phyloP scores from a whole-genome alignment of 2,888 invertebrate genomes.

The Hemistola chrysoprasaria region DNA sequence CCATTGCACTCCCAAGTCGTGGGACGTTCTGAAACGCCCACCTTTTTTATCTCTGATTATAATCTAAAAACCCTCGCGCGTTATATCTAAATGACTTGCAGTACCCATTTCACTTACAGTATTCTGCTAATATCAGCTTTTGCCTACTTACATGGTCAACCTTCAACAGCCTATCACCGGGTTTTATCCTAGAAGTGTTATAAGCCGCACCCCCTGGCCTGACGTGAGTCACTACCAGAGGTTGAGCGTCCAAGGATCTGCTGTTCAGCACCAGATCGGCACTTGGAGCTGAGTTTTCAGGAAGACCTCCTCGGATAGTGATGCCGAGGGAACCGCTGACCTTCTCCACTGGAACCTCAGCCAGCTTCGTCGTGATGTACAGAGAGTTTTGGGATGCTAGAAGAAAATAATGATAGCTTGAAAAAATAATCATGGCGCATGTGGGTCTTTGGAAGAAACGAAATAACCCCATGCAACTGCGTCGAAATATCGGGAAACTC shows the following conservation, averaged over 20 bases:
- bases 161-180: slow-evolving; percentile 93
- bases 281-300: slow-evolving; percentile 78
- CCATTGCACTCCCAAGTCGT: too few species aligned
- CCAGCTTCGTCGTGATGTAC: slow-evolving; percentile 89
- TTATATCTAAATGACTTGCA: too few species aligned
- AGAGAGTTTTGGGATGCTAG: slow-evolving; percentile 86
- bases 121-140: too few species aligned
- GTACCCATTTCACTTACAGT: too few species aligned
- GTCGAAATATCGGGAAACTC: too few species aligned
- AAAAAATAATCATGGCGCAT: too few species aligned
- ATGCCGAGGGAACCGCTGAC: slow-evolving; percentile 93
- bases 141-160: slow-evolving; percentile 91
- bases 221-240: slow-evolving; percentile 94
- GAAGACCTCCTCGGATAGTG: slow-evolving; percentile 90
- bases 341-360: slow-evolving; percentile 91
- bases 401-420: slow-evolving; percentile 8
- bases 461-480: too few species aligned
- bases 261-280: slow-evolving; percentile 85
- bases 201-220: slow-evolving; percentile 95
- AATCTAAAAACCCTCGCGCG: too few species aligned
- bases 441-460: too few species aligned
- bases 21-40: too few species aligned
- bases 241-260: slow-evolving; percentile 82
- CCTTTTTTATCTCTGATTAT: too few species aligned
- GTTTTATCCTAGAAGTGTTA: slow-evolving; percentile 93